Percentiles rank a stretch among this genome's conserved stretches.
phyloP scores from a whole-genome alignment of 2,888 invertebrate genomes.

The Dexiosoma caninum region DNA sequence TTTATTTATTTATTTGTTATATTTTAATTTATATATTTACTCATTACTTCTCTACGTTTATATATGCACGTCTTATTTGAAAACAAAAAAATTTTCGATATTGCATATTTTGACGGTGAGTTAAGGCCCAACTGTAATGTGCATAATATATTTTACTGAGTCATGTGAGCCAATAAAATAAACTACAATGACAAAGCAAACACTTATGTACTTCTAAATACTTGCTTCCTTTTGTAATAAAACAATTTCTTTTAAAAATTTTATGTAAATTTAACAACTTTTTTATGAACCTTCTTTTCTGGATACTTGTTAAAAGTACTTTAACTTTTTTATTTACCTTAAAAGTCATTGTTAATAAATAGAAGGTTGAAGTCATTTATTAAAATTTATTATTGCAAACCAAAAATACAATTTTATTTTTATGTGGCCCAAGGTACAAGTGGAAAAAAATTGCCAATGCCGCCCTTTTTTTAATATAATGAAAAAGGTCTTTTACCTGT shows the following conservation, averaged over 20 bases:
- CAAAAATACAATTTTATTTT: constrained; percentile 40
- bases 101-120: too few species aligned
- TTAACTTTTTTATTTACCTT: not conserved
- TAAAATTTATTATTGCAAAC: constrained; percentile 11
- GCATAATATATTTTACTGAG: too few species aligned
- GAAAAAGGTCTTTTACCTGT: constrained; percentile 6
- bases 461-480: not conserved
- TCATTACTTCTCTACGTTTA: too few species aligned
- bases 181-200: too few species aligned
- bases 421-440: constrained; percentile 33
- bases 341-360: constrained; percentile 28
- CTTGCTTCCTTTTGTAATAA: not conserved
- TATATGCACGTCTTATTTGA: too few species aligned
- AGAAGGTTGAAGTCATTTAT: constrained; percentile 10
- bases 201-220: not conserved
- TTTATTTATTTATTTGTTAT: too few species aligned
- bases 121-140: too few species aligned
- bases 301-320: too few species aligned
- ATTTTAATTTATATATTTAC: too few species aligned
- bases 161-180: too few species aligned
- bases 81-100: too few species aligned
- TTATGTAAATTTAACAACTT: not conserved
- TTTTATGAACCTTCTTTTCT: too few species aligned
- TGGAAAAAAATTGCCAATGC: not conserved
- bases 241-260: not conserved